phyloP scores from a whole-genome alignment of 2,797 vertebrate genomes.

The Cynopterus sphinx region DNA sequence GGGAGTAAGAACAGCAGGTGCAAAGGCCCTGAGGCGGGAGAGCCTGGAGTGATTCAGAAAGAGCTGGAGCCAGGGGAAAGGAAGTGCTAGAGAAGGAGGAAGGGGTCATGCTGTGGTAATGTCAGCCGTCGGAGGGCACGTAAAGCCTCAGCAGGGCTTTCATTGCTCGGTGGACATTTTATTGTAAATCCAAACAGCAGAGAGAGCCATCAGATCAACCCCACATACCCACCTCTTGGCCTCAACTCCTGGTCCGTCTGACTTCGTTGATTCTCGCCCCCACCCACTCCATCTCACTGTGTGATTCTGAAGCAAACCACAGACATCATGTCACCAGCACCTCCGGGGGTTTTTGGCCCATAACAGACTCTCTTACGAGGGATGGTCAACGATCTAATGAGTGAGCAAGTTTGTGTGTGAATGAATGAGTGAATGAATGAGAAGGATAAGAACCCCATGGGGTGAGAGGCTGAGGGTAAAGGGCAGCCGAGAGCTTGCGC shows the following conservation, averaged over 20 bases:
- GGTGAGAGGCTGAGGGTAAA: fast-evolving
- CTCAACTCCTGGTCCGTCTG: fast-evolving
- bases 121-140: not conserved
- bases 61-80: not conserved
- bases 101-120: no score
- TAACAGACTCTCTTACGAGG: not conserved
- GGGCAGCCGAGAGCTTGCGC: fast-evolving
- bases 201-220: not conserved
- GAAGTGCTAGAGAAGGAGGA: not conserved
- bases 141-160: not conserved
- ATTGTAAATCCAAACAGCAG: not conserved
- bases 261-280: not conserved
- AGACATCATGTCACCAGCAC: not conserved
- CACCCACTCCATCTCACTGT: no score
- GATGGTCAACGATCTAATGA: fast-evolving
- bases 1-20: not conserved
- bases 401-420: not conserved
- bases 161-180: not conserved
- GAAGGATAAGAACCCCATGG: not conserved
- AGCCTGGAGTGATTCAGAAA: not conserved
- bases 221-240: not conserved
- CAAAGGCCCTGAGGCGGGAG: not conserved
- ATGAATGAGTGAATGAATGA: not conserved
- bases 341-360: not conserved
- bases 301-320: not conserved